These are phyloP conservation scores for Dryobates pubescens DNA, from an alignment of 2,797 vertebrate genomes.

Conservation along the genomic window DNA sequence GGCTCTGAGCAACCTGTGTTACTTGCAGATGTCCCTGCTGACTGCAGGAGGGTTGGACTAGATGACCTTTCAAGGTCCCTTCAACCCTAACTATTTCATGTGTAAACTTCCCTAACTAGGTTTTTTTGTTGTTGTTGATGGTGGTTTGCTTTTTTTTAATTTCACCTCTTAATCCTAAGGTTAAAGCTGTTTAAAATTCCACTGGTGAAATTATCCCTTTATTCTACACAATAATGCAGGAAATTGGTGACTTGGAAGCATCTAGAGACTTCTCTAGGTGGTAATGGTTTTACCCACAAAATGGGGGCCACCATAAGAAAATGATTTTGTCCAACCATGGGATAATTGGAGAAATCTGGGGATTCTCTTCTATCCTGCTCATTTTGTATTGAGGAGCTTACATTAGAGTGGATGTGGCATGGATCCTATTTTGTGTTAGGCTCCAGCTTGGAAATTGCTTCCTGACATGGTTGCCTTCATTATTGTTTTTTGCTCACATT, in stretches of 20 bases:
- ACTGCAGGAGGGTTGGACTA: too few relatives aligned
- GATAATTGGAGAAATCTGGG: too few relatives aligned
- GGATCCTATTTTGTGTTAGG: accelerated
- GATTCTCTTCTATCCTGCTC: neutral
- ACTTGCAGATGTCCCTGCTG: too few relatives aligned
- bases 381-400: neutral
- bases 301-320: neutral
- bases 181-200: neutral
- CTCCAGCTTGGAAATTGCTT: neutral
- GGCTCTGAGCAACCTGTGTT: too few relatives aligned
- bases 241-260: neutral
- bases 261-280: neutral
- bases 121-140: too few relatives aligned
- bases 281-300: neutral
- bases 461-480: neutral
- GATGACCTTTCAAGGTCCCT: too few relatives aligned
- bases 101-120: neutral
- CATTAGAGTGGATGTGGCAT: neutral
- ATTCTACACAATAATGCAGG: neutral
- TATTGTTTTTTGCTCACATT: neutral
- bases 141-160: neutral
- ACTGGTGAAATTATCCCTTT: neutral
- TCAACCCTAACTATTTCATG: too few relatives aligned
- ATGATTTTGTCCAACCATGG: neutral
- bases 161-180: accelerated